These are phyloP conservation scores for Oncorhynchus clarkii DNA, from an alignment of 2,113 vertebrate species.

Conservation along the genomic window DNA sequence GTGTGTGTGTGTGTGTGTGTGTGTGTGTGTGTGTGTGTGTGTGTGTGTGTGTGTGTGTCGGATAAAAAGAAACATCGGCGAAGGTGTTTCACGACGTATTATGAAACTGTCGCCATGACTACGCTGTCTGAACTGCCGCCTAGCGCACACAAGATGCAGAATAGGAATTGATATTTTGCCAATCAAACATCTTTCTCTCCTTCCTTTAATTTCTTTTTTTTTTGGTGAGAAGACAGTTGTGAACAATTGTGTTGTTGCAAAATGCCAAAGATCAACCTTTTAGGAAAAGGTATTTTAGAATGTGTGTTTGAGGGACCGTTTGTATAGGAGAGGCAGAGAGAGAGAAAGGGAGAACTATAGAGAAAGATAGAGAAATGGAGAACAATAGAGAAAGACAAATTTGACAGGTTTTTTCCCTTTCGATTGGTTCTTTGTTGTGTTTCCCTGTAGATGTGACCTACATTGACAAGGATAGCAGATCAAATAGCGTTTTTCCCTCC, in stretches of 20 bases:
- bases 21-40: too few relatives aligned
- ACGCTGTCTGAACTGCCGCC: conserved; percentile 58
- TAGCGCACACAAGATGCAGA: conserved; percentile 50
- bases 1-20: too few relatives aligned
- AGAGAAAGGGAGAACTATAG: not conserved
- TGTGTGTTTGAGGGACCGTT: not conserved
- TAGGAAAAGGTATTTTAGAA: conserved; percentile 10
- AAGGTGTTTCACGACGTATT: conserved; percentile 67
- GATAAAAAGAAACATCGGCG: conserved; percentile 64
- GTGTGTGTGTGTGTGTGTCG: not conserved
- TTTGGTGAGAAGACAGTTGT: conserved; percentile 9
- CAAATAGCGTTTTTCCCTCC: conserved; percentile 39
- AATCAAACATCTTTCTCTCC: conserved; percentile 28
- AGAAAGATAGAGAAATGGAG: too few relatives aligned
- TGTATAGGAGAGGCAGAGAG: conserved; percentile 27
- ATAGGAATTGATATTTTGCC: conserved; percentile 38
- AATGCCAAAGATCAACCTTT: conserved; percentile 48
- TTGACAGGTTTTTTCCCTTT: conserved; percentile 39
- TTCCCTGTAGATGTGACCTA: conserved; percentile 69
- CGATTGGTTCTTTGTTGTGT: conserved; percentile 66
- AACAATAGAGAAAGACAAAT: too few relatives aligned
- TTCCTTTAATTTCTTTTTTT: conserved; percentile 32
- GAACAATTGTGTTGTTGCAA: conserved; percentile 24
- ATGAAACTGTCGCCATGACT: conserved; percentile 71
- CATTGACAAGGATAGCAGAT: conserved; percentile 69